Percentiles rank a stretch among this genome's conserved stretches.
Evolutionary conservation across 2,888 invertebrate genomes (phyloP).

Genomic region (Sepiola atlantica): DNA sequence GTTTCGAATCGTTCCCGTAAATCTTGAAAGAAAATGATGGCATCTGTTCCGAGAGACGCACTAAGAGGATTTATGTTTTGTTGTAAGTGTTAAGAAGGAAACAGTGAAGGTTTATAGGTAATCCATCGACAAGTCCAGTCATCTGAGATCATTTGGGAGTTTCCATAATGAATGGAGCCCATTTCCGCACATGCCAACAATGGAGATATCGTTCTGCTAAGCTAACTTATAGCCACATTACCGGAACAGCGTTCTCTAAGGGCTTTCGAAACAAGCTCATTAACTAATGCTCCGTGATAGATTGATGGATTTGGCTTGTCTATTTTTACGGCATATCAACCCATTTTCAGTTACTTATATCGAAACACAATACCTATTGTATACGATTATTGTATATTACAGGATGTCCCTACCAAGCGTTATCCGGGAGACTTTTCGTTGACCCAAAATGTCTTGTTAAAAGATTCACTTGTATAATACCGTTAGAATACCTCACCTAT

Average conservation of each 20-base stretch:
- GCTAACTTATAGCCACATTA: neutral
- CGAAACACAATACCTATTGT: no score
- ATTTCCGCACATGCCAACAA: neutral
- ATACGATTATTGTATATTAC: no score
- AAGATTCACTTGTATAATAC: no score
- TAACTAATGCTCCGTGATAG: neutral
- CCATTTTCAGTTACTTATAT: no score
- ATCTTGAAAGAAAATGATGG: neutral
- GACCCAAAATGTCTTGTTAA: no score
- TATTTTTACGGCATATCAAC: no score
- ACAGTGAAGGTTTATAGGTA: neutral
- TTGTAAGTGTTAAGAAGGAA: constrained; percentile 2
- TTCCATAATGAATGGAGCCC: neutral
- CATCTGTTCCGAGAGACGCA: neutral
- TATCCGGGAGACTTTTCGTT: no score
- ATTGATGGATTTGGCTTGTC: neutral
- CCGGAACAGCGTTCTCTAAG: neutral
- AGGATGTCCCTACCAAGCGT: no score
- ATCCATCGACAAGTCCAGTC: neutral
- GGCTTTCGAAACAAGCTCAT: neutral
- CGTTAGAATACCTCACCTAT: no score
- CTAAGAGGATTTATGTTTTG: neutral
- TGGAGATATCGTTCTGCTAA: neutral
- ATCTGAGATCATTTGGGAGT: neutral
- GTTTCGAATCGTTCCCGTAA: neutral